phyloP scores from a whole-genome alignment of 2,113 vertebrate genomes.

The Mirounga angustirostris region DNA sequence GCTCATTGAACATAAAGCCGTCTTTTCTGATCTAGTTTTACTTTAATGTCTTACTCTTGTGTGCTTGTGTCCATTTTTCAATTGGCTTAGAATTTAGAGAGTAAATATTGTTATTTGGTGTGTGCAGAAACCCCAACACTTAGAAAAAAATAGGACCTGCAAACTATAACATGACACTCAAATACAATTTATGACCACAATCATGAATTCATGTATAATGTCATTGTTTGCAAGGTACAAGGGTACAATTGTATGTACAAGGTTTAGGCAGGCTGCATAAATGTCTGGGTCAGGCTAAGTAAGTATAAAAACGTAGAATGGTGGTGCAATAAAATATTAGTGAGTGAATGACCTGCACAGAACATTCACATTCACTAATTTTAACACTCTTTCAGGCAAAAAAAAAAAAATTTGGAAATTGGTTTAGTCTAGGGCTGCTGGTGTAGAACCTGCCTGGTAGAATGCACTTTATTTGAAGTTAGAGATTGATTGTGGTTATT shows the following conservation, averaged over 20 bases:
- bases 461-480: background rate
- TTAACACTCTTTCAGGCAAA: background rate
- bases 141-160: background rate
- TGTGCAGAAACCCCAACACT: background rate
- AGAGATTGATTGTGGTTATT: background rate
- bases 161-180: background rate
- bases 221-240: background rate
- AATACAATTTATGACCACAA: background rate
- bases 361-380: background rate
- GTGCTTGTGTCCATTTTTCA: background rate
- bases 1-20: background rate
- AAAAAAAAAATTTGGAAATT: background rate
- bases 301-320: background rate
- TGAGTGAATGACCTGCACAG: background rate
- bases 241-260: background rate
- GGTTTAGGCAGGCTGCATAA: background rate
- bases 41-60: background rate
- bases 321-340: background rate
- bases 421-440: background rate
- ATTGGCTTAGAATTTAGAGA: constrained; percentile 2
- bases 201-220: background rate
- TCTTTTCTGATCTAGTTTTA: background rate
- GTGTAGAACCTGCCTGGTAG: background rate
- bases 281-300: background rate
- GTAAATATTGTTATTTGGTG: background rate